Base-by-base conservation (phyloP, 2,888 invertebrate species). In the Acronicta psi region DNA sequence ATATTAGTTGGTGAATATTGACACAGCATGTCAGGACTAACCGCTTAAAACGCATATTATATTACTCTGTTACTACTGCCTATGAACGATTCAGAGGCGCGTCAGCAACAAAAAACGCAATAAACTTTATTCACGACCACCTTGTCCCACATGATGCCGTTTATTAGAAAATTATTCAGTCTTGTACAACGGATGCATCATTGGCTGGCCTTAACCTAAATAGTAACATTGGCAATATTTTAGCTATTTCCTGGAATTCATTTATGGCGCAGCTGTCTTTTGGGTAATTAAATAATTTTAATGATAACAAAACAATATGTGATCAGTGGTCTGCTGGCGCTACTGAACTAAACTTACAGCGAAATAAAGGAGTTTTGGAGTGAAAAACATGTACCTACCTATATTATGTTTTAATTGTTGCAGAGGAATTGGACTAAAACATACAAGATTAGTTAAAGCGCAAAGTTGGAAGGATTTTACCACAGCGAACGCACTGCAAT, bases 101-200 rank as follows among this genome's bases (percentile, higher is more conserved):
- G 50, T 50, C 60, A 37, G 40, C 18, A 34, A 58, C 62, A 65
- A 64, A 69, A 66, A 67, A 69, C 50, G 56, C 43, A 59, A 59
- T 59, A 58, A 68, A 56, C 53, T 59, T 46, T 49, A 29, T 50
- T 59, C 64, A 44, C 64, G 63, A 69, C 50, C 59, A 69, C 71
- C 76, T 74, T 70, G 75, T 62, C 59, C 75, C 69, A 61, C 72
- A 76, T 82, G 68, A 67, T 74, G 76, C 66, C 69, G 74, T 75
- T 79, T 74, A 77, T 82, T 80, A 75, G 77, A 78, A 80, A 79
- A 73, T 77, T 79, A 75, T 72, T 77, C 67, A 75, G 67, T 46
- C 56, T 57, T 47, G 50, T 61, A 55, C 62, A 60, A 51, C 62
- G 59, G 68, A 63, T 77, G 77, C 73, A 73, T 77, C 77, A 77